phyloP scores from a whole-genome alignment of 1,140 invertebrate genomes.

The Brachionus calyciflorus region DNA sequence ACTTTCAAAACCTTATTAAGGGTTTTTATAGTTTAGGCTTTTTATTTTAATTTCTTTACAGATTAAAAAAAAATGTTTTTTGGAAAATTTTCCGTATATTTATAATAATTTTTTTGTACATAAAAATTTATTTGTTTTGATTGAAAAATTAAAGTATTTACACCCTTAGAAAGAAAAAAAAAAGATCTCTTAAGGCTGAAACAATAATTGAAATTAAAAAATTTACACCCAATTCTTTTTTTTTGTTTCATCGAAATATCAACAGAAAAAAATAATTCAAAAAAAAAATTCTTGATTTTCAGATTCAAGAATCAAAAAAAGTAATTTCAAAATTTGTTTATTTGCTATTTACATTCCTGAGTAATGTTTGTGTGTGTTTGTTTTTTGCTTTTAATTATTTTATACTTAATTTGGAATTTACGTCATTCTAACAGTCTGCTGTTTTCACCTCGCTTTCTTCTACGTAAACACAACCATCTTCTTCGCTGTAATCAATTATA shows the following conservation, averaged over 20 bases:
- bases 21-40: not conserved
- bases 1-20: slow-evolving; percentile 38
- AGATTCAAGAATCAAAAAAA: too few species aligned
- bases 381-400: too few species aligned
- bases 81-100: slow-evolving; percentile 1
- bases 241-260: too few species aligned
- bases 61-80: not conserved
- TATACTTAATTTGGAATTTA: too few species aligned
- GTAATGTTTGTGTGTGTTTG: not conserved
- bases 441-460: not conserved
- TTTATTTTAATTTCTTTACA: too few species aligned
- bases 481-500: slow-evolving; percentile 24
- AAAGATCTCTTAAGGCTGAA: slow-evolving; percentile 29
- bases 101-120: not conserved
- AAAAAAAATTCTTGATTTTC: not conserved
- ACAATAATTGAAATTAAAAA: not conserved
- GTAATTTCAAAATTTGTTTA: slow-evolving; percentile 21
- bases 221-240: slow-evolving; percentile 28
- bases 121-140: not conserved
- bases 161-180: slow-evolving; percentile 2
- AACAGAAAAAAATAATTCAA: not conserved
- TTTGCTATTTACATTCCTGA: slow-evolving; percentile 18
- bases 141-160: too few species aligned
- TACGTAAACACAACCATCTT: slow-evolving; percentile 9
- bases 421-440: slow-evolving; percentile 11